Evolutionary conservation across 1,140 invertebrate species (phyloP), one percentile per base, ranked within the genome.

Genomic region (Pararge aegeria): DNA sequence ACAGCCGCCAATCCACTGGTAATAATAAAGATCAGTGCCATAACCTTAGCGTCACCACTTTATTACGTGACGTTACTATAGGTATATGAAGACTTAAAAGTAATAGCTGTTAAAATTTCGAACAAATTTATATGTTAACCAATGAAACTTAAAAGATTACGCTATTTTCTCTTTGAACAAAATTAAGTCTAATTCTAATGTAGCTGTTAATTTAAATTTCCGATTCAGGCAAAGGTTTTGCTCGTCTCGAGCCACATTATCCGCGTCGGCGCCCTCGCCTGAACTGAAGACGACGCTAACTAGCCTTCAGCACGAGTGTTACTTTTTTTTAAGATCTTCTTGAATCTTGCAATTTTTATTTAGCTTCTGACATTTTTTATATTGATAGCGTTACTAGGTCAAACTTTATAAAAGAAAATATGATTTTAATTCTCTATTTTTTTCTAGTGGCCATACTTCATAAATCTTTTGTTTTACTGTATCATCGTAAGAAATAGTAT

Each of bases 221-320:
- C 38, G 38, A 16, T 18, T 34, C 1, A 34, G 0, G 16, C 16
- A 5, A 42, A 42, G 34, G 34, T 38, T 42, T 18, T 42, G 3
- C 13, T 42, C 13, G 5, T 38, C 38, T 42, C 38, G 6, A 10
- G 13, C 16, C 42, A 55, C 27, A 30, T 55, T 55, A 34, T 37
- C 19, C 44, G 27, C 44, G 30, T 34, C 44, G 42, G 15, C 24
- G 44, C 42, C 13, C 44, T 49, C 55, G 27, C 27, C 13, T 38
- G 6, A 12, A 38, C 9, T 38, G 34, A 9, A 27, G 27, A 34
- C 7, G 30, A 34, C 42, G 19, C 44, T 38, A 38, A 56, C 44
- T 48, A 55, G 30, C 20, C 55, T 58, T 51, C 29, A 51, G 10
- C 13, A 42, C n/a, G 46, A 58, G 48, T 58, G 55, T 58, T 51